phyloP scores from a whole-genome alignment of 2,888 invertebrate genomes.

The Drosophila mimetica region DNA sequence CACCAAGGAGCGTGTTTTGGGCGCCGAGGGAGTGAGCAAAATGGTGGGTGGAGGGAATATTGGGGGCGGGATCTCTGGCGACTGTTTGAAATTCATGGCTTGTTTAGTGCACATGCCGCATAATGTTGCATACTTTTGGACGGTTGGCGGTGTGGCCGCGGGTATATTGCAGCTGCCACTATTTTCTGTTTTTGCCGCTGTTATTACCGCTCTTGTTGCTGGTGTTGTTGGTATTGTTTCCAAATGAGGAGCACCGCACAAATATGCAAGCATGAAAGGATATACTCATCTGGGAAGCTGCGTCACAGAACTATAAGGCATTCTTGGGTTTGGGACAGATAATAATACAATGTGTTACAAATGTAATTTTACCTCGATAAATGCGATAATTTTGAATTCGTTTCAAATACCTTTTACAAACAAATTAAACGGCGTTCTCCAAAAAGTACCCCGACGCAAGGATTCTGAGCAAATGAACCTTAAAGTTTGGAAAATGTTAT shows the following conservation, averaged over 20 bases:
- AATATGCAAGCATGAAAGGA: slow-evolving; percentile 49
- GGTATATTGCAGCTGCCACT: slow-evolving; percentile 48
- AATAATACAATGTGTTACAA: too few relatives aligned
- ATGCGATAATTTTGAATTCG: too few relatives aligned
- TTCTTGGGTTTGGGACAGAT: too few relatives aligned
- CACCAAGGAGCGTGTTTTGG: slow-evolving; percentile 26
- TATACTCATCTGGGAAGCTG: slow-evolving; percentile 13
- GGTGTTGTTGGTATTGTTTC: slow-evolving; percentile 47
- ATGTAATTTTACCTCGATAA: too few relatives aligned
- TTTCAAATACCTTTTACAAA: too few relatives aligned
- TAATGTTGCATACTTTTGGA: slow-evolving; percentile 75
- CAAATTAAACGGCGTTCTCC: too few relatives aligned
- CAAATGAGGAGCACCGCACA: slow-evolving; percentile 61
- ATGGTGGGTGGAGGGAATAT: not conserved
- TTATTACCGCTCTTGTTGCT: slow-evolving; percentile 54
- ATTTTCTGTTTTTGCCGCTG: slow-evolving; percentile 38
- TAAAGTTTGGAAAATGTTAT: too few relatives aligned
- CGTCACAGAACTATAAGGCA: not conserved
- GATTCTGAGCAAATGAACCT: too few relatives aligned
- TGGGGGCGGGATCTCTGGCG: slow-evolving; percentile 25
- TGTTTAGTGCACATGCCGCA: slow-evolving; percentile 79
- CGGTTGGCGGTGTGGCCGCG: slow-evolving; percentile 22
- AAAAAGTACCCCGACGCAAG: too few relatives aligned
- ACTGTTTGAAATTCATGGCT: slow-evolving; percentile 77
- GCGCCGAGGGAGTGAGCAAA: not conserved